Base-by-base conservation (phyloP, 2,888 invertebrate species). In the Drosophila limbata region DNA sequence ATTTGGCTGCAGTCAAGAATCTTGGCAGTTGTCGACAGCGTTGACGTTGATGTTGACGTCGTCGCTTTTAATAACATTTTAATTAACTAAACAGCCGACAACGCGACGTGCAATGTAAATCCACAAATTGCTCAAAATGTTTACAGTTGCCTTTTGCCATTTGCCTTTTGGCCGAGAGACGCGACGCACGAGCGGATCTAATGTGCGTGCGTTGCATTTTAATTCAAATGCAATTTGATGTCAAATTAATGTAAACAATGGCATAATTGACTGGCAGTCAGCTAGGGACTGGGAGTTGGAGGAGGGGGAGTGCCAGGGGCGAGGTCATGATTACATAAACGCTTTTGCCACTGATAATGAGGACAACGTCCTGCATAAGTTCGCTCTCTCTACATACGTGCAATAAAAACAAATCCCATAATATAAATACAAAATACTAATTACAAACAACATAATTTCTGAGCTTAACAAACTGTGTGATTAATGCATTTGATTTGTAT, bases 231-330 rank as follows among this genome's bases (percentile, higher is more conserved):
- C 72, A 79, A 79, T 76, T 79, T 79, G 55, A 48, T 79, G 76
- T 76, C 60, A 73, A 79, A 84, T 79, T 79, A 86, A 78, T 84
- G 85, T 84, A 84, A 82, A 87, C 88, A 84, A 73, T 76, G 65
- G 57, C 72, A 68, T 72, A 67, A 80, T 76, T 73, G 73, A 69
- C 76, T 70, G 85, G 47, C 77, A 61, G 73, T 60, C 10, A 9
- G 21, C 3, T 2, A 3, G 8, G 15, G 9, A 1, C 4, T 13
- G n/a, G 51, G 3, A 10, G n/a, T 21, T 21, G 21, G 21, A 21
- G 25, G 48, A 19, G 13, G 17, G 17, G 15, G 8, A 21, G 39
- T 42, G 40, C 53, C 15, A 39, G 31, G 21, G 15, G 44, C 31
- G 33, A 28, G 65, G 13, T 47, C 35, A 35, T 33, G 60, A 65